A percentile compares a stretch with the other conserved stretches of the same genome.
Conservation (phyloP, 2,797 vertebrate species). For the Tokudaia tokunoshimensis region DNA sequence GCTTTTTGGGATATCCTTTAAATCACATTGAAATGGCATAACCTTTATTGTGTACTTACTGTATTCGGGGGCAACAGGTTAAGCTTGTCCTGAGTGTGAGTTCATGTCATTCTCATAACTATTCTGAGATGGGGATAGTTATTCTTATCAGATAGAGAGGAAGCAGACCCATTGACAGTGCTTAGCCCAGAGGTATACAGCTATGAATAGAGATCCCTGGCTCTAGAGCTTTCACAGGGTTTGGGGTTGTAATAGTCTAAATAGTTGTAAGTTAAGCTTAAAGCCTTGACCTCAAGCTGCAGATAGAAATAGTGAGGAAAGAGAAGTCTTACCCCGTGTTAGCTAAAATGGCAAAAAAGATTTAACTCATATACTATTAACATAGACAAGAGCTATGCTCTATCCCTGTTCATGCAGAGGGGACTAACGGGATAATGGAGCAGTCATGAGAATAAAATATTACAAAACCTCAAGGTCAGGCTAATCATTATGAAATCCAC, state of each 20-base stretch:
- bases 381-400: neutral
- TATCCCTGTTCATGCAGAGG: neutral
- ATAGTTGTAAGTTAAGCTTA: neutral
- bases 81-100: neutral
- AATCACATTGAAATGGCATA: constrained; percentile 36
- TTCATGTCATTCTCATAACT: neutral
- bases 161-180: neutral
- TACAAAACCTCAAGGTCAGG: neutral
- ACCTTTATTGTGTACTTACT: neutral
- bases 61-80: neutral
- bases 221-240: neutral
- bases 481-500: neutral
- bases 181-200: neutral
- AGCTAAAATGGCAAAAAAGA: neutral
- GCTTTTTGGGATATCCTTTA: neutral
- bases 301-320: neutral
- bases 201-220: neutral
- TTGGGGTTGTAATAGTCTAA: neutral
- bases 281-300: neutral
- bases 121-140: neutral
- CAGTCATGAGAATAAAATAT: neutral
- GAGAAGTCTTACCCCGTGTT: neutral
- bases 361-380: neutral
- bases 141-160: neutral
- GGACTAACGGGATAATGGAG: neutral